Evolutionary conservation across 2,113 vertebrate species (phyloP).

Genomic region (Phyllostomus hastatus): DNA sequence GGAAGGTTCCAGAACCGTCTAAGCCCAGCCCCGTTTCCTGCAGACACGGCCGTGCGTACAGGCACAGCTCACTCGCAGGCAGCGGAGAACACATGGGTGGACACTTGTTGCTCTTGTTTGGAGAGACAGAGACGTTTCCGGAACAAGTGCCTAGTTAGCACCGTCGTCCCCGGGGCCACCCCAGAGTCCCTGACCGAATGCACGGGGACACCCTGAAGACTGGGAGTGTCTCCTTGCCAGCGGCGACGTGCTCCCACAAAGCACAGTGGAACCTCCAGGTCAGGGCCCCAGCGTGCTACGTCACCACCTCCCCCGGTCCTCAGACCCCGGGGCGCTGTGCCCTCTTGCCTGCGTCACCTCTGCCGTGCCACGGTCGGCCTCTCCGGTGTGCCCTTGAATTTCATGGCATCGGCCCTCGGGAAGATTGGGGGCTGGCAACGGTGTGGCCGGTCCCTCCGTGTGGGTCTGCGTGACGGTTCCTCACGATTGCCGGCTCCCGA

Average conservation of each 20-base stretch:
- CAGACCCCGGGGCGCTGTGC: too few species aligned
- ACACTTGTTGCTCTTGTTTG: rapidly evolving
- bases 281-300: too few species aligned
- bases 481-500: too few species aligned
- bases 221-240: too few species aligned
- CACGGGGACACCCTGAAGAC: not conserved
- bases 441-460: rapidly evolving
- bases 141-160: not conserved
- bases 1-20: too few species aligned
- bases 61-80: not conserved
- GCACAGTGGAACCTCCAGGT: not conserved
- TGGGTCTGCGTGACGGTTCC: not conserved
- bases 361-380: not conserved
- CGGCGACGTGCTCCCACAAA: not conserved
- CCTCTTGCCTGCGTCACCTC: too few species aligned
- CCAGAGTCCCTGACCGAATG: not conserved
- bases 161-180: not conserved
- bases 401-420: not conserved
- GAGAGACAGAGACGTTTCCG: not conserved
- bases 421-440: not conserved
- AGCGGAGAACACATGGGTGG: not conserved
- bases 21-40: not conserved
- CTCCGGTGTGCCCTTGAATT: not conserved
- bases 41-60: not conserved
- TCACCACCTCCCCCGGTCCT: too few species aligned